These are phyloP conservation scores for Eufriesea mexicana DNA, from an alignment of 1,140 invertebrate species.

Conservation along the genomic window DNA sequence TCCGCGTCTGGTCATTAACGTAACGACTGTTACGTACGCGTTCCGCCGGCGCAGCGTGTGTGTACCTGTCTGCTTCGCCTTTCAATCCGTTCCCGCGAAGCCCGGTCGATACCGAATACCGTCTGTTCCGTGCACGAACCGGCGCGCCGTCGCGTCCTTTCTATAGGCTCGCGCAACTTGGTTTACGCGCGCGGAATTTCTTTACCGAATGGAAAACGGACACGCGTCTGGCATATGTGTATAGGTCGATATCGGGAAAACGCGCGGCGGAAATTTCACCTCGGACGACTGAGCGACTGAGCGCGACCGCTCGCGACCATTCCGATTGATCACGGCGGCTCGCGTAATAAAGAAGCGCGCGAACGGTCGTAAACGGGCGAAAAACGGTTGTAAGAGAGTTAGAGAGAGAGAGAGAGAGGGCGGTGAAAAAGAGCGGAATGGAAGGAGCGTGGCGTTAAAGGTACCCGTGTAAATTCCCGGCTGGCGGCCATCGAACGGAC, in stretches of 20 bases:
- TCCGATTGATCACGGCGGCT: too few species aligned
- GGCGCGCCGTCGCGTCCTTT: background rate
- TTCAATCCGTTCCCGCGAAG: constrained; percentile 51
- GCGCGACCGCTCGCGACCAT: too few species aligned
- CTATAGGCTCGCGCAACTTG: constrained; percentile 5
- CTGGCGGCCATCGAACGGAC: background rate
- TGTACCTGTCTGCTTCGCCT: constrained; percentile 56
- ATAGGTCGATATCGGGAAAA: background rate
- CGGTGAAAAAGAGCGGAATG: too few species aligned
- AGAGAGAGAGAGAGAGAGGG: too few species aligned
- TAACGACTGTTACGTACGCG: constrained; percentile 60
- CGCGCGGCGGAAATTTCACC: background rate
- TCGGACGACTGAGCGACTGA: too few species aligned
- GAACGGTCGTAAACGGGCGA: too few species aligned
- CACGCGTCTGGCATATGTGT: background rate
- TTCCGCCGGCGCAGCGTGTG: constrained; percentile 11
- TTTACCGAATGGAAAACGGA: background rate
- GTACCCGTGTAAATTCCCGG: background rate
- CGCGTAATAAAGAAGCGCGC: too few species aligned
- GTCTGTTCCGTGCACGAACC: constrained; percentile 14
- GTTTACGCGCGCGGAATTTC: constrained; percentile 40
- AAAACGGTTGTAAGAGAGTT: too few species aligned
- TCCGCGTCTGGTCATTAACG: constrained; percentile 56
- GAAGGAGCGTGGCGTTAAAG: background rate
- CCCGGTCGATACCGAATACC: constrained; percentile 53